Percentiles rank a stretch among this genome's conserved stretches.
These are phyloP conservation scores for Hololepta plana DNA, from an alignment of 2,888 invertebrate genomes.

Conservation along the genomic window DNA sequence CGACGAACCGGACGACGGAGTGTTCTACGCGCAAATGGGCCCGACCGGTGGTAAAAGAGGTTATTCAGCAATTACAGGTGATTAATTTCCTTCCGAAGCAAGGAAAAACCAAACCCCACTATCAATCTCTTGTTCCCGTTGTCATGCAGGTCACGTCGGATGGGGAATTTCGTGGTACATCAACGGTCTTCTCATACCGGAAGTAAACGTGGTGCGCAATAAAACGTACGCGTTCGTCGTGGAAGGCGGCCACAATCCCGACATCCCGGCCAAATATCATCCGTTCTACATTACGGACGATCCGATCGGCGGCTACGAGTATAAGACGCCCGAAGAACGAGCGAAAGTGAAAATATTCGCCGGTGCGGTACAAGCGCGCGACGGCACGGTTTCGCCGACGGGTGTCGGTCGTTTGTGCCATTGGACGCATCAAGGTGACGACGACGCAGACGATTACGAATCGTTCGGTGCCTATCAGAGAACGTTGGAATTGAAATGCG, in stretches of 20 bases:
- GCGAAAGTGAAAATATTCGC: constrained; percentile 67
- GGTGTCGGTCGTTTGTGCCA: constrained; percentile 74
- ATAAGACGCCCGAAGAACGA: constrained; percentile 66
- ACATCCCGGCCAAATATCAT: constrained; percentile 68
- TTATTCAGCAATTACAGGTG: constrained; percentile 76
- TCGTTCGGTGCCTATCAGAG: constrained; percentile 85
- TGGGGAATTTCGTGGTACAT: constrained; percentile 94
- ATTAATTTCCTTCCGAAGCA: constrained; percentile 7
- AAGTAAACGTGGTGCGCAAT: constrained; percentile 75
- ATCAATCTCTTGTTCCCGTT: constrained; percentile 4
- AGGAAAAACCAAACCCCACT: not conserved
- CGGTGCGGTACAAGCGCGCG: constrained; percentile 51
- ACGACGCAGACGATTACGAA: constrained; percentile 65
- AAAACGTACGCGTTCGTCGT: constrained; percentile 74
- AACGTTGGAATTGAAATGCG: constrained; percentile 65
- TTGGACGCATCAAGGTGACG: constrained; percentile 62
- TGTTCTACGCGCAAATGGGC: constrained; percentile 85
- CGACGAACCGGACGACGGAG: constrained; percentile 76
- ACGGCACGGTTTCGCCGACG: constrained; percentile 50
- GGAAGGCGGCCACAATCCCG: constrained; percentile 68
- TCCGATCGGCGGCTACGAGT: constrained; percentile 74
- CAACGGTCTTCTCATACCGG: constrained; percentile 81
- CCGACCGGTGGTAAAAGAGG: constrained; percentile 83
- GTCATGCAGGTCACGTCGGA: constrained; percentile 61
- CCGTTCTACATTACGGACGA: constrained; percentile 90